A percentile compares a stretch with the other conserved stretches of the same genome.
phyloP scores from a whole-genome alignment of 2,888 invertebrate species.

The Helobdella robusta region DNA sequence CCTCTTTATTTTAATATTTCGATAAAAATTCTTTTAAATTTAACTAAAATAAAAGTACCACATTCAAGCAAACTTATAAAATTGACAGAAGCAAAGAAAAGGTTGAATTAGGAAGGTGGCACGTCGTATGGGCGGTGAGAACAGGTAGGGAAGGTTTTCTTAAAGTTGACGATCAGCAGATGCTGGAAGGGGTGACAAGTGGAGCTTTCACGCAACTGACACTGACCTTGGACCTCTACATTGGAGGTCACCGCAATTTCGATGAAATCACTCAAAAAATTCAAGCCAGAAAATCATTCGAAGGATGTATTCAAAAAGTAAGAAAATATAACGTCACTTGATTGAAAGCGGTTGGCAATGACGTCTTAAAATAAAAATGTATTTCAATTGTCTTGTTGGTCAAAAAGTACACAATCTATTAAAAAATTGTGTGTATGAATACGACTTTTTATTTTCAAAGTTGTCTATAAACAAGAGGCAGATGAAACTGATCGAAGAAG shows the following conservation, averaged over 20 bases:
- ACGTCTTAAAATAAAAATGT: background rate
- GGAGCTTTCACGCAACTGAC: slow-evolving; percentile 74
- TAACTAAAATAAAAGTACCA: background rate
- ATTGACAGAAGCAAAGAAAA: slow-evolving; percentile 63
- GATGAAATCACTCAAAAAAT: slow-evolving; percentile 68
- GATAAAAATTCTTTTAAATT: background rate
- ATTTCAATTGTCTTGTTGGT: background rate
- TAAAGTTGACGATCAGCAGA: slow-evolving; percentile 66
- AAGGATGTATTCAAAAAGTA: slow-evolving; percentile 85
- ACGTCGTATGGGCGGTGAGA: slow-evolving; percentile 63
- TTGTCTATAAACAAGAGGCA: slow-evolving; percentile 71
- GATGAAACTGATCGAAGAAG: slow-evolving; percentile 72
- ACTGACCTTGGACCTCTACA: slow-evolving; percentile 70
- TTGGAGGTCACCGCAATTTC: slow-evolving; percentile 78
- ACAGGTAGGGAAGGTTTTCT: slow-evolving; percentile 65
- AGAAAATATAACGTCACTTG: background rate
- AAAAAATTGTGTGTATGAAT: background rate
- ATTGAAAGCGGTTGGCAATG: background rate
- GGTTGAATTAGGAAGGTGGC: slow-evolving; percentile 71
- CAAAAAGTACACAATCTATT: background rate
- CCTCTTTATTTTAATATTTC: too few species aligned
- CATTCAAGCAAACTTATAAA: background rate
- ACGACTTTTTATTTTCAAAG: slow-evolving; percentile 49
- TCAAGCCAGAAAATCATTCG: slow-evolving; percentile 67
- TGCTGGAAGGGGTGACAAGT: slow-evolving; percentile 64